These are phyloP conservation scores for Spatulosminthurus flaviceps DNA, from an alignment of 2,888 invertebrate genomes.

Conservation along the genomic window DNA sequence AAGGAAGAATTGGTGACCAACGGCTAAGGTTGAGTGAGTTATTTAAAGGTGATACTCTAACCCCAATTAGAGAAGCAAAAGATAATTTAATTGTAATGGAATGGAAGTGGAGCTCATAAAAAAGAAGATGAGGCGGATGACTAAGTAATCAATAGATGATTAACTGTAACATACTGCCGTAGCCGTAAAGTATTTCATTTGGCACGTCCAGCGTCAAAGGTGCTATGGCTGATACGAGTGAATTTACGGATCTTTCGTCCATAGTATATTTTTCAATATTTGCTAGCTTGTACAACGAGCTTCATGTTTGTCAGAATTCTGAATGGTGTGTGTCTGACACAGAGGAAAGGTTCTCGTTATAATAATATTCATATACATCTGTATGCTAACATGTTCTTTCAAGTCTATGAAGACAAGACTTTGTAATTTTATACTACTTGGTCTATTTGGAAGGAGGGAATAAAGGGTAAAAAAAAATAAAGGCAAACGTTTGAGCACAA, in stretches of 20 bases:
- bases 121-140: not conserved
- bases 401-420: not conserved
- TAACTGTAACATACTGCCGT: conserved; percentile 16
- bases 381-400: not conserved
- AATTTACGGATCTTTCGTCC: not conserved
- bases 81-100: conserved; percentile 23
- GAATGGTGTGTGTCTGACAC: not conserved
- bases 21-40: not conserved
- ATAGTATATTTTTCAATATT: not conserved
- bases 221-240: not conserved
- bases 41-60: not conserved
- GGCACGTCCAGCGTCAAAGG: not conserved
- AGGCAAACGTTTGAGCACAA: conserved; percentile 5
- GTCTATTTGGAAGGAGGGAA: not conserved
- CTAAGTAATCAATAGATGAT: not conserved
- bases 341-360: too few species aligned
- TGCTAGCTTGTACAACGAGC: not conserved
- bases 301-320: not conserved
- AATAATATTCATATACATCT: not conserved
- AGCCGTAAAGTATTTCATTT: not conserved
- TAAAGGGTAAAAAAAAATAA: not conserved
- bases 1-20: too few species aligned
- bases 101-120: conserved; percentile 24
- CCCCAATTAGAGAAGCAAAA: not conserved
- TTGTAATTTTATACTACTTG: not conserved